Base-by-base conservation (phyloP, 2,797 vertebrate species). In the Anguilla megastoma region DNA sequence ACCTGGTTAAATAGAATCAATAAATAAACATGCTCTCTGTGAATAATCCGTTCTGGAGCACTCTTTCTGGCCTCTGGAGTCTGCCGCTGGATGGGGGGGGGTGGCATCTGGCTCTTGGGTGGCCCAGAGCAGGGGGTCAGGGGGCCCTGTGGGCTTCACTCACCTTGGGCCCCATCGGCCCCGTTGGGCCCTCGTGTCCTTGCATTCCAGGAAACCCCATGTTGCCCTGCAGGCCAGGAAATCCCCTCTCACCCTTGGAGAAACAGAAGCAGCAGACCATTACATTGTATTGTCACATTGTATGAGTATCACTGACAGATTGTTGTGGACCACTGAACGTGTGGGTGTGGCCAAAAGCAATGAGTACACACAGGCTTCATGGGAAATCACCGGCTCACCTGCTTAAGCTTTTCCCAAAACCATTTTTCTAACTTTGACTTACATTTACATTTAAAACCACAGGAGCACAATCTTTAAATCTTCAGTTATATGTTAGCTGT, bases 171-270 rank as follows among this genome's bases (percentile, higher is more conserved):
- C 98, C 98, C 50, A 97, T 95, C 66, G 96, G 93, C 14, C 98
- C 98, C 84, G 95, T 89, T 0, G 97, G 97, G 58, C 98, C 98
- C 93, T 99, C 98, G 3, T 95, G 97, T 91, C 98, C 98, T 91
- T 98, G 98, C 96, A 98, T 95, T 90, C 98, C 98, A 63, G 98
- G 98, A 94, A 99, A 99, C 84, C 98, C 98, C 93, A 99, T 97
- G 87, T 97, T 96, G 85, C 98, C 98, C 91, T 97, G 97, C 88
- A 99, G 92, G 86, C 98, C 98, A 0, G 97, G 96, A 80, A 98
- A 95, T 45, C 98, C 98, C 91, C 97, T 95, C 87, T 99, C 98
- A 86, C 98, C 98, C 98, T 99, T 90, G 63, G 80, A 85, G 79
- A 30, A 16, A 90, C 41, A 91, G 16, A 87, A 18, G 0, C 0